Base-by-base conservation (phyloP, 2,113 vertebrate genomes). In the Sorex araneus region DNA sequence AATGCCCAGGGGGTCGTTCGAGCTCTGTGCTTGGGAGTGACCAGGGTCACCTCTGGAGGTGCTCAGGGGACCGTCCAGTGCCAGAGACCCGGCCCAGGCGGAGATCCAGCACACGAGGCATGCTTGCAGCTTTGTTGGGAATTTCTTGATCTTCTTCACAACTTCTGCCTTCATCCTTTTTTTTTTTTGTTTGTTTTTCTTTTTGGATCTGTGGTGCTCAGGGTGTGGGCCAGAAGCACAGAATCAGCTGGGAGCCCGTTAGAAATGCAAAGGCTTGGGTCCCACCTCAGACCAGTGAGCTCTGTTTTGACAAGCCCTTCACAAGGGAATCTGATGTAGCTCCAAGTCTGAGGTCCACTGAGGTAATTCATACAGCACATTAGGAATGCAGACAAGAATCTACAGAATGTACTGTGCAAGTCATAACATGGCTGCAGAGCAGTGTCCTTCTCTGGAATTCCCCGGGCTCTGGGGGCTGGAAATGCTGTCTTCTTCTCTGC, bases 71-170 rank as follows among this genome's bases (percentile, higher is more conserved):
- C 57, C 19, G 8, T 60, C 19, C 19, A 23, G 57, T 60, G 57
- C 57, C 57, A 23, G 57, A 60, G 57, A 60, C 23, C 57, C 57
- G 23, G 57, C 9, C 57, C 21, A 13, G 47, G 47, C 57, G 23
- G 3, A 23, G 57, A 23, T 60, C 57, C 57, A 60, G 57, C 16
- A 4, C 5, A 16, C 54, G 5, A 19, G 19, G 13, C 54, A 57
- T 12, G 19, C 54, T 4, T 19, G 15, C 54, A 57, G 54, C 80
- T 28, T 70, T n/a, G 5, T 27, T 74, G 45, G 13, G 40, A 30
- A 71, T 73, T 63, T 50, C 15, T 82, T 80, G 89, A n/a, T 21
- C 85, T 76, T 86, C 85, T 80, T 86, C 2, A 34, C 19, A 63
- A 19, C 16, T 15, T 50, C 9, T 67, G 3, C 8, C 75, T 79